phyloP scores from a whole-genome alignment of 2,113 vertebrate genomes.

The Rhegmatorhina hoffmannsi region DNA sequence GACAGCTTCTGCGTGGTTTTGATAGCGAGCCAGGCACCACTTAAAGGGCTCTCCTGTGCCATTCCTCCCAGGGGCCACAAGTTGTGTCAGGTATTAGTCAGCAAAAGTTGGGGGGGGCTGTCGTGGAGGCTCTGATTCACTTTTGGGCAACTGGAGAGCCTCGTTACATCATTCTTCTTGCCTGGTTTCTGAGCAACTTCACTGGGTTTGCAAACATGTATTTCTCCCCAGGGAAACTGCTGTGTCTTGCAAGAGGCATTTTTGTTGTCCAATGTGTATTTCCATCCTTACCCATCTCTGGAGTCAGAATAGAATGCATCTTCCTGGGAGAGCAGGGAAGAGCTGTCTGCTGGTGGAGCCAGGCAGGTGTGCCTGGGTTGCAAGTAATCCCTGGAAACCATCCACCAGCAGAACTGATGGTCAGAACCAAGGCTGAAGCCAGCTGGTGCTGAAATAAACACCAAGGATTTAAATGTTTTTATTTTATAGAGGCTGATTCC shows the following conservation, averaged over 20 bases:
- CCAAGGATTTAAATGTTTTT: neutral
- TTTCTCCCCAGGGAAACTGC: neutral
- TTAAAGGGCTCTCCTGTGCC: slow-evolving; percentile 67
- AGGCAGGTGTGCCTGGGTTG: neutral
- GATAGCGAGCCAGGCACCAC: slow-evolving; percentile 62
- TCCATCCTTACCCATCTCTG: neutral
- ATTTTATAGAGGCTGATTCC: neutral
- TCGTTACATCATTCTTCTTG: neutral
- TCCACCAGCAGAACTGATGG: neutral
- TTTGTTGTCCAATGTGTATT: neutral
- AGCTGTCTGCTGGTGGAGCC: neutral
- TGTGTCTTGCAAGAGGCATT: neutral
- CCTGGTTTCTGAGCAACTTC: neutral
- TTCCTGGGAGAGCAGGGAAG: fast-evolving
- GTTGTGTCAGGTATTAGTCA: slow-evolving; percentile 27
- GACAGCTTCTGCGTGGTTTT: slow-evolving; percentile 68
- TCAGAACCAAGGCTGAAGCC: neutral
- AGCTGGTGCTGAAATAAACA: neutral
- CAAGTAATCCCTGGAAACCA: neutral
- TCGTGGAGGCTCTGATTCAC: neutral
- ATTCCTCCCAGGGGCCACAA: neutral
- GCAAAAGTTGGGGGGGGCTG: neutral
- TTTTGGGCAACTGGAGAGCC: neutral
- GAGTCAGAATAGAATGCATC: neutral
- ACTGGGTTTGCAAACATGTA: neutral